These are phyloP conservation scores for Actinernus sp. DNA, from an alignment of 92 coral and sea anemone species.

Conservation along the genomic window DNA sequence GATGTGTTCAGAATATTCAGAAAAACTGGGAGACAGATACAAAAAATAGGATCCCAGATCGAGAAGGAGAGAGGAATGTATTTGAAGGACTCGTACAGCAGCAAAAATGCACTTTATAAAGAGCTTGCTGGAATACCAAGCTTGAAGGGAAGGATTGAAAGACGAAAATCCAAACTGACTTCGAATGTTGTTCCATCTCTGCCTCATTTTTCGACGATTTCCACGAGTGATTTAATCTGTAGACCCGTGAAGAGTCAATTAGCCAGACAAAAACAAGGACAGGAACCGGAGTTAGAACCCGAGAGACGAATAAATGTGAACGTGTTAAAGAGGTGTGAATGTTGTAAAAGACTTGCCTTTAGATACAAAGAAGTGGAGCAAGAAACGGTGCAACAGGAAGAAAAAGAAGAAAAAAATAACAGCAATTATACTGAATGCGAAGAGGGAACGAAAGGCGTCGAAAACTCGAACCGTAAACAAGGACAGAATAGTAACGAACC, in stretches of 20 bases:
- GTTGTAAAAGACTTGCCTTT: constrained; percentile 77
- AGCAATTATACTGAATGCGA: background rate
- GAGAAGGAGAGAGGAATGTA: constrained; percentile 66
- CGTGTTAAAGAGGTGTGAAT: constrained; percentile 75
- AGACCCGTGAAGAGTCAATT: constrained; percentile 44
- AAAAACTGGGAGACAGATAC: constrained; percentile 69
- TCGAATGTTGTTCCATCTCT: constrained; percentile 4
- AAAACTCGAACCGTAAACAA: background rate
- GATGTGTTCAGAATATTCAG: constrained; percentile 90
- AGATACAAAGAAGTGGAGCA: constrained; percentile 31
- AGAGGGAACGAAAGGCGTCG: background rate
- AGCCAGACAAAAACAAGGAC: constrained; percentile 19
- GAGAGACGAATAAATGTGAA: constrained; percentile 67
- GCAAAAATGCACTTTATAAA: constrained; percentile 77
- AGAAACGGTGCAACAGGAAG: constrained; percentile 4
- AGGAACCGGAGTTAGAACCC: constrained; percentile 42
- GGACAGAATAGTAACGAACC: too few relatives aligned
- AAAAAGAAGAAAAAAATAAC: constrained; percentile 2
- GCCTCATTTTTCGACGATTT: constrained; percentile 18
- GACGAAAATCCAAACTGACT: background rate
- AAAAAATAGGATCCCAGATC: constrained; percentile 57
- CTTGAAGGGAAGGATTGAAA: constrained; percentile 4
- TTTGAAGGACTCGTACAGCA: constrained; percentile 71
- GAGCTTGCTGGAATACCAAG: constrained; percentile 67
- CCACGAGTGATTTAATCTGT: constrained; percentile 29